Evolutionary conservation across 2,113 vertebrate species (phyloP), one percentile per base, ranked within the genome.

Genomic region (Ornithorhynchus anatinus): DNA sequence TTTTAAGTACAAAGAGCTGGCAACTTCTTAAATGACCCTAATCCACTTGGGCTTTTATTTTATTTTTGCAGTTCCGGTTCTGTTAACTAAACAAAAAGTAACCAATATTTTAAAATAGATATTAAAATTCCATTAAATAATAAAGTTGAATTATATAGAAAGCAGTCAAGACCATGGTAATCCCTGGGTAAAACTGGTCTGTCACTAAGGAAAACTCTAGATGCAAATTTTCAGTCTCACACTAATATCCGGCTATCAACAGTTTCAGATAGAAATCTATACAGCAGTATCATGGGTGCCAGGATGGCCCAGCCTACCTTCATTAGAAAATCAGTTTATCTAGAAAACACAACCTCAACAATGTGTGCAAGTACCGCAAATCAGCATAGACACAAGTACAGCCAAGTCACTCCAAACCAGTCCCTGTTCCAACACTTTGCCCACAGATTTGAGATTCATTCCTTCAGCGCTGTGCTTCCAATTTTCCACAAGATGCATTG

Each of bases 1-100:
- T 35, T 50, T 68, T 14, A 0, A 73, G 72, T 89, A 89, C 73
- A 90, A 92, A 90, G 90, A 82, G 62, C 17, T 75, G 64, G 75
- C 51, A 59, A 32, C 53, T 38, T 66, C 59, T 68, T 79, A 90
- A 89, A 85, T 80, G 84, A 89, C 64, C n/a, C n/a, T n/a, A n/a
- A n/a, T n/a, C n/a, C n/a, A n/a, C n/a, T n/a, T n/a, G n/a, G 58
- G 61, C 67, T 85, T 89, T 70, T 57, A 78, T 65, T 72, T 74
- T 56, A 47, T 69, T 51, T 56, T 64, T 74, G 44, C 29, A 81
- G 50, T 80, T 72, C 64, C 23, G 71, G 23, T 51, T 77, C 85
- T 77, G 47, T 52, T 75, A 61, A 70, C 59, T 84, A 75, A 89
- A 66, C 58, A 44, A 69, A 52, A 76, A 59, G 59, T 84, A 81